Base-by-base conservation (phyloP, 2,888 invertebrate species). In the Drosophila fulvimacula region DNA sequence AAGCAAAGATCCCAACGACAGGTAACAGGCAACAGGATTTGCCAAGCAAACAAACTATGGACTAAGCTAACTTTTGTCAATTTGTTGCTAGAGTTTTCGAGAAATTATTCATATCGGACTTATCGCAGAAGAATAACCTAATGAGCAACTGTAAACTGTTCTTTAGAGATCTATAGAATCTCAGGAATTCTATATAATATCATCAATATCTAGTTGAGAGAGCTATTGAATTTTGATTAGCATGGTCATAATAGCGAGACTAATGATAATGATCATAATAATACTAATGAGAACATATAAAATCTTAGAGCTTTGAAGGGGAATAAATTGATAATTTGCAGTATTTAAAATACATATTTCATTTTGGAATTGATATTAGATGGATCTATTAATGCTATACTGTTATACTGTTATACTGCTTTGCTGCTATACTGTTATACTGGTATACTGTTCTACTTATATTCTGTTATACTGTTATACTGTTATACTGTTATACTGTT, bases 11-110 rank as follows among this genome's bases (percentile, higher is more conserved):
- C 21, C 15, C 21, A 24, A 5, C 27, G n/a, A 21, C 44, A 46
- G 46, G 46, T 27, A 27, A 21, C 44, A 46, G 46, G 46, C 46
- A n/a, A n/a, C 27, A 11, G 46, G 27, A 46, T 46, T 46, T 30
- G 27, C 9, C 46, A n/a, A 27, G 11, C 27, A 27, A 5, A 27
- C 27, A 27, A 30, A 15, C 41, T 36, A 4, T 7, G 15, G 11
- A 21, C 19, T 32, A 30, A 27, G 10, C 13, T 4, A 38, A 30
- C 17, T 24, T 52, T 38, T 24, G 27, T 46, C 46, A 46, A n/a
- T 27, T 46, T 44, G 24, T 24, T 24, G 15, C 5, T 27, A 5
- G 44, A 15, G 21, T 15, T 24, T 41, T 13, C 13, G 13, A 19
- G 24, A 44, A 21, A 15, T 24, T 4, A 15, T n/a, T 24, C 5